A percentile compares a stretch with the other conserved stretches of the same genome.
These are phyloP conservation scores for Lindbergichthys nudifrons DNA, from an alignment of 2,797 vertebrate species.

Conservation along the genomic window DNA sequence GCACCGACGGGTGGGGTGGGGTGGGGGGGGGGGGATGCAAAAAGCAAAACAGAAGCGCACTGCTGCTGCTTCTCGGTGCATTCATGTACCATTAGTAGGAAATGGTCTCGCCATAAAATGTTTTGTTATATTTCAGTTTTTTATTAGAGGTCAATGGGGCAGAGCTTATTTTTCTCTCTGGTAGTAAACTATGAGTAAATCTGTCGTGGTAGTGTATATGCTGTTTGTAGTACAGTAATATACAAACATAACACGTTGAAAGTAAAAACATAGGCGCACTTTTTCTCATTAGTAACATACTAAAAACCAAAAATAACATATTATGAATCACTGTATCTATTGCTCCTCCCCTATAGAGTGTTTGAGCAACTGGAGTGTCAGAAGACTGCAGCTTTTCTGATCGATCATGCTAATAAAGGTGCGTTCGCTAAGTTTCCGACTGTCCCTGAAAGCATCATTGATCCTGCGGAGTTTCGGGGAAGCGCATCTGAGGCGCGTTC, in stretches of 20 bases:
- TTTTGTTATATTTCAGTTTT: neutral
- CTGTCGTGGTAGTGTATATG: rapidly evolving
- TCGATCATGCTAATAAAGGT: neutral
- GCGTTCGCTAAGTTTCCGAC: neutral
- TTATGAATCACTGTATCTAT: neutral
- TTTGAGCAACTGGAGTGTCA: neutral
- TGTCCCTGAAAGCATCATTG: constrained; percentile 66
- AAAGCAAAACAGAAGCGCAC: constrained; percentile 39
- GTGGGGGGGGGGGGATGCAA: neutral
- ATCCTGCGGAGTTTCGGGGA: constrained; percentile 81
- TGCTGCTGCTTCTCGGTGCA: constrained; percentile 34
- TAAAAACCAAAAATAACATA: neutral
- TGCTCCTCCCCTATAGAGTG: neutral
- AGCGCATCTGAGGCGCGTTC: constrained; percentile 77
- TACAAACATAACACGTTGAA: neutral
- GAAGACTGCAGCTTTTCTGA: neutral
- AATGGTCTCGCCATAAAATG: neutral
- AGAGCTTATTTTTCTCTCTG: neutral
- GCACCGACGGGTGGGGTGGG: constrained; percentile 10
- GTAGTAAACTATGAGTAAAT: neutral
- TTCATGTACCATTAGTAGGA: constrained; percentile 14
- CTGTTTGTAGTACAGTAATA: neutral
- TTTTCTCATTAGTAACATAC: neutral
- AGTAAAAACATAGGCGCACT: neutral
- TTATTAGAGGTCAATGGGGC: neutral